These are phyloP conservation scores for Bombus picipes DNA, from an alignment of 1,140 invertebrate genomes.

Conservation along the genomic window DNA sequence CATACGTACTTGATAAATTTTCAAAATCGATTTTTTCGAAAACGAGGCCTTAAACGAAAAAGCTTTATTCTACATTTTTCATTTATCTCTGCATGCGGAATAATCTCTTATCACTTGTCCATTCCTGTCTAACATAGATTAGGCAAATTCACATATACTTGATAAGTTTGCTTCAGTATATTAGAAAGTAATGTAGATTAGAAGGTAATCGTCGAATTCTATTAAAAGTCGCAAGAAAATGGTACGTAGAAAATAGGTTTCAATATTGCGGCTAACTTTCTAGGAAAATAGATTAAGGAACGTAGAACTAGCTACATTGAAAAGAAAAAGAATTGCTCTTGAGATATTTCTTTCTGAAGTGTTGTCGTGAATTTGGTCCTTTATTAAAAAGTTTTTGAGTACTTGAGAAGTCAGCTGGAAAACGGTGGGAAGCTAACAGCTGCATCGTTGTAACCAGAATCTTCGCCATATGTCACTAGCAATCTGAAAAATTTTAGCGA, in stretches of 20 bases:
- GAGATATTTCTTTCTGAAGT: slow-evolving; percentile 44
- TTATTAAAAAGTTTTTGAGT: slow-evolving; percentile 49
- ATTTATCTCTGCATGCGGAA: too few relatives aligned
- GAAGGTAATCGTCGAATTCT: background rate
- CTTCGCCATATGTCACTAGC: background rate
- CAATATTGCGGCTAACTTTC: slow-evolving; percentile 20
- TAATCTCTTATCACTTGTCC: too few relatives aligned
- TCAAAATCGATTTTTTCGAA: too few relatives aligned
- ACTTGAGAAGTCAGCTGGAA: slow-evolving; percentile 1
- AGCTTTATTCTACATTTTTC: too few relatives aligned
- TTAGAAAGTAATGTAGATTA: too few relatives aligned
- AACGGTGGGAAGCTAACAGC: slow-evolving; percentile 25
- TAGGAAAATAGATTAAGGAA: slow-evolving; percentile 14
- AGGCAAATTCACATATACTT: too few relatives aligned
- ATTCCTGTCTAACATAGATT: too few relatives aligned
- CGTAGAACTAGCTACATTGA: background rate
- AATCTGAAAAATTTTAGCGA: background rate
- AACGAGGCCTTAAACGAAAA: too few relatives aligned
- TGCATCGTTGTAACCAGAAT: background rate
- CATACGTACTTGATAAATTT: too few relatives aligned
- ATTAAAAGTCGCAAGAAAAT: background rate
- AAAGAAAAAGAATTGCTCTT: slow-evolving; percentile 36
- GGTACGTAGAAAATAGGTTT: background rate
- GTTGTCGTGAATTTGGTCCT: slow-evolving; percentile 47
- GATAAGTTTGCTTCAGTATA: too few relatives aligned